Percentiles rank a stretch among this genome's conserved stretches.
phyloP scores from a whole-genome alignment of 2,797 vertebrate species.

The Lithobates pipiens region DNA sequence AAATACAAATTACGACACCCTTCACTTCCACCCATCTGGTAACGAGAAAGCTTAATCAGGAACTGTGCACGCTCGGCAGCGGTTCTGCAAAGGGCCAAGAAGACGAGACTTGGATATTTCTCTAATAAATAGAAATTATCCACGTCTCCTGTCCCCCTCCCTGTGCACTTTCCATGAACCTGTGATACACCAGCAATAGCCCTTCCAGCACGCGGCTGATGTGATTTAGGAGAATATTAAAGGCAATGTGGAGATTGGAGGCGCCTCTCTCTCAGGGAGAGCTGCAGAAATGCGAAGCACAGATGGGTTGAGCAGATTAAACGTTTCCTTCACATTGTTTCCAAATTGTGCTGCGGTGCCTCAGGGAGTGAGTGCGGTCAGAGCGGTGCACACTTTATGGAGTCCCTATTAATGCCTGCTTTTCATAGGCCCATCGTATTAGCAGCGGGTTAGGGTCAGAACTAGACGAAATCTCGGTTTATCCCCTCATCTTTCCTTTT shows the following conservation, averaged over 20 bases:
- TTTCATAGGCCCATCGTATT: constrained; percentile 69
- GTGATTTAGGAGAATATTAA: constrained; percentile 91
- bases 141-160: constrained; percentile 61
- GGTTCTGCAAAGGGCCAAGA: constrained; percentile 52
- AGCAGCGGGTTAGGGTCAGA: constrained; percentile 64
- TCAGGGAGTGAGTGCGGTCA: constrained; percentile 83
- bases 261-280: constrained; percentile 84
- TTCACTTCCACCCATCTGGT: constrained; percentile 62
- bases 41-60: constrained; percentile 60
- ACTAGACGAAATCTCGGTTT: constrained; percentile 66
- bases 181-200: constrained; percentile 81
- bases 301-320: constrained; percentile 93
- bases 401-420: constrained; percentile 74
- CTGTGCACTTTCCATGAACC: constrained; percentile 92
- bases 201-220: constrained; percentile 83
- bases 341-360: constrained; percentile 87
- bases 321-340: constrained; percentile 91
- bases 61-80: constrained; percentile 54
- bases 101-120: constrained; percentile 57
- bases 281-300: constrained; percentile 85
- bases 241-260: constrained; percentile 92
- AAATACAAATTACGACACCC: constrained; percentile 62
- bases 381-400: constrained; percentile 73
- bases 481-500: constrained; percentile 58
- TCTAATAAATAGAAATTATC: constrained; percentile 62